Evolutionary conservation across 2,888 invertebrate species (phyloP), one percentile per base, ranked within the genome.

Genomic region (Euspilapteryx auroguttella): DNA sequence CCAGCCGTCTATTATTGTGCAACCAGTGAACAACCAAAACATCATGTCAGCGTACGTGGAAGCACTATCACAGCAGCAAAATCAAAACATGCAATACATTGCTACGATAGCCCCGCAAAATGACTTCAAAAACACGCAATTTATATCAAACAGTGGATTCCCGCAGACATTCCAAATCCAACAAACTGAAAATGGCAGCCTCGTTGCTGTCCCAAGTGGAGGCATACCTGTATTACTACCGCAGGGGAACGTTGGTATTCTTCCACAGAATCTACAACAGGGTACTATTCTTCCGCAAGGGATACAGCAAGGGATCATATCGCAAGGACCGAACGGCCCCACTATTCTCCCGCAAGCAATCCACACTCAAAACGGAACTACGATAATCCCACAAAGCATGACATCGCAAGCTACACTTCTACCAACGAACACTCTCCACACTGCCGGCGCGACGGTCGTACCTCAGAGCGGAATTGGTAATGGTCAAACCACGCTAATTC

Each of bases 11-110:
- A 81, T 87, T 12, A 84, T 86, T 38, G 77, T 87, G 2, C 87
- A 87, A 47, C 86, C 85, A 43, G 71, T 83, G 7, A 58, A 62
- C 15, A 78, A 77, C 43, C 79, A 81, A 31, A 80, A 79, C 30
- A 69, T 82, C 21, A 77, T 82, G 71, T 82, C 84, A 2, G 65
- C 65, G 10, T 86, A 85, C 54, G 82, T 86, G 2, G 85, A 86
- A 45, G 78, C 84, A 1, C 71, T 85, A 38, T 85, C 85, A 27
- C 86, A 85, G 42, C 82, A 83, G 38, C 80, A 83, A 31, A 81
- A 81, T 32, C 85, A 85, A 49, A 85, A 85, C 47, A 73, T 89
- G 55, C 89, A 89, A 44, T 89, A 89, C 42, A 83, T 89, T 25
- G 82, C 88, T 7, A 82, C 87, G 0, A 80, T 85, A 33, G 78